phyloP scores from a whole-genome alignment of 1,140 invertebrate genomes.

The Bombus affinis region DNA sequence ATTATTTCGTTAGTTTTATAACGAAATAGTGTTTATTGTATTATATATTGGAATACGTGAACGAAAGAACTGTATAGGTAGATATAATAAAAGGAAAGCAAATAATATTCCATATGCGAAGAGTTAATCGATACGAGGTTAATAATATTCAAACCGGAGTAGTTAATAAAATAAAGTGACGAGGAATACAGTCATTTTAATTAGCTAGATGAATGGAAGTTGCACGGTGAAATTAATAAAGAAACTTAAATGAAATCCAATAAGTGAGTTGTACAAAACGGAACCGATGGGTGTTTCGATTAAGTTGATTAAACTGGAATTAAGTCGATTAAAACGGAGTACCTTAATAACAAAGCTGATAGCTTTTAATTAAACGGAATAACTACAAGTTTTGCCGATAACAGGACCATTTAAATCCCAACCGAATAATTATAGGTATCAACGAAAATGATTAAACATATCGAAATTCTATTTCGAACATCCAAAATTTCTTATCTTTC shows the following conservation, averaged over 20 bases:
- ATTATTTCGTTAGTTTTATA: no score
- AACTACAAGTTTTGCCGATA: slow-evolving; percentile 1
- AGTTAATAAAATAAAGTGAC: slow-evolving; percentile 11
- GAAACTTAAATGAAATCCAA: slow-evolving; percentile 37
- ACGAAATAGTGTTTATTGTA: no score
- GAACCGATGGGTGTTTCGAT: slow-evolving; percentile 36
- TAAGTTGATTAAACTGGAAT: slow-evolving; percentile 48
- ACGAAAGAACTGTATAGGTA: not conserved
- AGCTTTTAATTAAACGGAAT: slow-evolving; percentile 26
- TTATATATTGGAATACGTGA: no score
- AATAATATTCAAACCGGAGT: not conserved
- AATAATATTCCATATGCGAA: not conserved
- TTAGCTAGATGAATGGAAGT: slow-evolving; percentile 17
- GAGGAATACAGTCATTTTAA: slow-evolving; percentile 21
- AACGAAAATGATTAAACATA: not conserved
- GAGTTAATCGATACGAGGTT: not conserved
- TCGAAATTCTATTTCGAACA: not conserved
- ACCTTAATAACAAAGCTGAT: slow-evolving; percentile 38
- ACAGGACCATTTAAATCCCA: not conserved
- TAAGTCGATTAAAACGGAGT: slow-evolving; percentile 42
- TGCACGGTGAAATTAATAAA: slow-evolving; percentile 30
- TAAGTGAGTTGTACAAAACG: slow-evolving; percentile 38
- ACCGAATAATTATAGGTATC: not conserved
- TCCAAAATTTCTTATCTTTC: not conserved
- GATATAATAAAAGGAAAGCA: not conserved